A percentile compares a stretch with the other conserved stretches of the same genome.
Conservation (phyloP, 2,113 vertebrate genomes). For the Delphinapterus leucas region DNA sequence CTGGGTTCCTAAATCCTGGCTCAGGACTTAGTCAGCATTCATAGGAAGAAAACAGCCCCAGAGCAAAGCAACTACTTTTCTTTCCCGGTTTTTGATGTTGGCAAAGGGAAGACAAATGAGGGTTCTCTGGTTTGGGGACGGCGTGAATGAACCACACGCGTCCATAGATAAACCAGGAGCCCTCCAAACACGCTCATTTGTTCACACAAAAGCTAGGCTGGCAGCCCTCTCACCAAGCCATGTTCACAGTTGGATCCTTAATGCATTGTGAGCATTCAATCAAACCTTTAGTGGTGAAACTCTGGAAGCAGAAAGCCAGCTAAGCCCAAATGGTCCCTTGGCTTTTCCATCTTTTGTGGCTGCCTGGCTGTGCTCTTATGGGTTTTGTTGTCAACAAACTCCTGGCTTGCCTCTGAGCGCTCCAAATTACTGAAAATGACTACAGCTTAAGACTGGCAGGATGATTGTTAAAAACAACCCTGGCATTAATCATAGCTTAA, state of each 20-base stretch:
- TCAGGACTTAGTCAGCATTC: not conserved
- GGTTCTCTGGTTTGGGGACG: not conserved
- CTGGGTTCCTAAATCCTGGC: not conserved
- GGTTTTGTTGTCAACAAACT: conserved; percentile 60
- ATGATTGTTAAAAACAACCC: conserved; percentile 66
- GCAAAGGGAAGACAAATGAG: conserved; percentile 37
- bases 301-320: conserved; percentile 39
- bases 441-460: conserved; percentile 69
- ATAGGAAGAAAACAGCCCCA: not conserved
- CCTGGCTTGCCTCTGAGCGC: conserved; percentile 53
- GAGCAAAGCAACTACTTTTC: not conserved
- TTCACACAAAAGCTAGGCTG: conserved; percentile 48
- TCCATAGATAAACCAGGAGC: conserved; percentile 57
- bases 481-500: conserved; percentile 68
- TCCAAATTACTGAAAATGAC: conserved; percentile 68
- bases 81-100: not conserved
- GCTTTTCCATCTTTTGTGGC: conserved; percentile 59
- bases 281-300: conserved; percentile 48
- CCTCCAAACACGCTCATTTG: not conserved
- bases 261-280: conserved; percentile 18
- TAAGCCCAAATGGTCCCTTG: conserved; percentile 19
- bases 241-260: conserved; percentile 57
- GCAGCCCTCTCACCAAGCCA: conserved; percentile 24
- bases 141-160: conserved; percentile 40
- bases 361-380: conserved; percentile 34